Conservation (phyloP, 2,797 vertebrate species). For the Gobio occitaniae region DNA sequence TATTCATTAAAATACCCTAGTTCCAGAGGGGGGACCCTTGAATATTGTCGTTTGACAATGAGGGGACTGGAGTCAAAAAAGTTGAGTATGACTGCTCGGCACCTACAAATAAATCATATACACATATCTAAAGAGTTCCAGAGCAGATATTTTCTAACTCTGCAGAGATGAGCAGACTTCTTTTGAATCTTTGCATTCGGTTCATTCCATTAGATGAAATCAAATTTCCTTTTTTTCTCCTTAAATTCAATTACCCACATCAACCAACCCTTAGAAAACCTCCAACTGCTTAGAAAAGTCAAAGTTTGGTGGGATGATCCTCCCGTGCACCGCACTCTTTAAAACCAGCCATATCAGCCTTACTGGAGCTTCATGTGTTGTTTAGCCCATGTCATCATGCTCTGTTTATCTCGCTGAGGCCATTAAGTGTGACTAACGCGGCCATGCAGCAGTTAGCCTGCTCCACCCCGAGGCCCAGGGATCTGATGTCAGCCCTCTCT, state of each 20-base stretch:
- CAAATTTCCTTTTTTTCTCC: neutral
- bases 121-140: neutral
- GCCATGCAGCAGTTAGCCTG: conserved; percentile 64
- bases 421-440: conserved; percentile 67
- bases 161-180: neutral
- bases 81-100: neutral
- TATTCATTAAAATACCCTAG: neutral
- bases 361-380: conserved; percentile 49
- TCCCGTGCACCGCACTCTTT: conserved; percentile 23
- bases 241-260: conserved; percentile 11
- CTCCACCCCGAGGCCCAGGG: conserved; percentile 73
- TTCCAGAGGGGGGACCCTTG: neutral
- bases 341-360: conserved; percentile 50
- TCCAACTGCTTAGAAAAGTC: conserved; percentile 7
- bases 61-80: neutral
- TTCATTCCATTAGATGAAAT: conserved; percentile 27
- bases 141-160: neutral
- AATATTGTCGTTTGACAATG: neutral
- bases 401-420: conserved; percentile 73
- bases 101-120: neutral
- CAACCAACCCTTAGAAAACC: conserved; percentile 9
- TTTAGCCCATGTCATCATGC: conserved; percentile 72
- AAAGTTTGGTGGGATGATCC: conserved; percentile 22
- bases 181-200: neutral
- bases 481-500: conserved; percentile 76